Evolutionary conservation across 2,797 vertebrate species (phyloP).

Genomic region (Poecilia wingei): DNA sequence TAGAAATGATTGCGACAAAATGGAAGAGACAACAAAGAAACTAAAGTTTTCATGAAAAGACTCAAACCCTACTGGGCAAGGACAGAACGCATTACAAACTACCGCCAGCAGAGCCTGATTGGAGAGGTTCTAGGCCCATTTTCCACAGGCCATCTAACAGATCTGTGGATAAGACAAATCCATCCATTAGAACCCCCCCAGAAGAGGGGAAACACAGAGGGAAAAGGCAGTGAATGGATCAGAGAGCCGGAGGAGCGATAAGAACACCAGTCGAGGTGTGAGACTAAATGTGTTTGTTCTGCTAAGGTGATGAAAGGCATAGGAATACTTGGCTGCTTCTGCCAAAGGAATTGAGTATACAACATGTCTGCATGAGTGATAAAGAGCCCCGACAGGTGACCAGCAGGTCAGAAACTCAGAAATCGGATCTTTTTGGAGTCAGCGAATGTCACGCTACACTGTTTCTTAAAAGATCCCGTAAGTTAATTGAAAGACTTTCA

Average conservation of each 20-base stretch:
- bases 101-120: slow-evolving; percentile 65
- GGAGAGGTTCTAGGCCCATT: slow-evolving; percentile 59
- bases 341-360: slow-evolving; percentile 13
- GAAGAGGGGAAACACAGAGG: slow-evolving; percentile 38
- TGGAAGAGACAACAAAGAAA: not conserved
- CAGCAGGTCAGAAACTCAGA: not conserved
- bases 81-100: slow-evolving; percentile 70
- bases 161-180: slow-evolving; percentile 67
- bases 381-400: not conserved
- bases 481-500: not conserved
- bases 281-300: slow-evolving; percentile 49
- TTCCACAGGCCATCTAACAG: slow-evolving; percentile 64
- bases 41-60: slow-evolving; percentile 3
- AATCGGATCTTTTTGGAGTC: not conserved
- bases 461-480: not conserved
- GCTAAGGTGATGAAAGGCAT: slow-evolving; percentile 19
- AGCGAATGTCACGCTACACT: not conserved
- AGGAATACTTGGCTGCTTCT: slow-evolving; percentile 17
- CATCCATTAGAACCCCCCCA: slow-evolving; percentile 57
- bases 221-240: slow-evolving; percentile 48
- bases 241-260: slow-evolving; percentile 50
- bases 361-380: not conserved
- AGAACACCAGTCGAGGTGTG: slow-evolving; percentile 41
- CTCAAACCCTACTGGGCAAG: slow-evolving; percentile 45
- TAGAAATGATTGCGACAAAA: slow-evolving; percentile 7